Evolutionary conservation across 2,888 invertebrate species (phyloP).

Genomic region (Aethes cnicana): DNA sequence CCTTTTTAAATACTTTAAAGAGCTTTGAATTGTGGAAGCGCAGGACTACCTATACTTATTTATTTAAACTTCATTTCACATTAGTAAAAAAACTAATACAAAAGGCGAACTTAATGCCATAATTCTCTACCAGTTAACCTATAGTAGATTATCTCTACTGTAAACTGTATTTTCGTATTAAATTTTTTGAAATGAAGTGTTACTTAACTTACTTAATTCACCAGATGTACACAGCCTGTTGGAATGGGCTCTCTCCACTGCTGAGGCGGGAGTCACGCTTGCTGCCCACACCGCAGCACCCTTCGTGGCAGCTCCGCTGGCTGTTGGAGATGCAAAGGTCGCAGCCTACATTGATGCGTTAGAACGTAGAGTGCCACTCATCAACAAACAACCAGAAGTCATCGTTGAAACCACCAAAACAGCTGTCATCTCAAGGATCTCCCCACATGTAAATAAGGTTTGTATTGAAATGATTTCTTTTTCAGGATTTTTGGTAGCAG

Average conservation of each 20-base stretch:
- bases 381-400: constrained; percentile 85
- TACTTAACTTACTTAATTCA: neutral
- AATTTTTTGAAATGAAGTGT: no score
- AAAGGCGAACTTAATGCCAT: no score
- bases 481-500: no score
- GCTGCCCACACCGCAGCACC: constrained; percentile 85
- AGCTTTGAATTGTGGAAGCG: no score
- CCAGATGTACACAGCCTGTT: constrained; percentile 84
- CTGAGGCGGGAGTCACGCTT: constrained; percentile 84
- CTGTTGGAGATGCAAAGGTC: constrained; percentile 84
- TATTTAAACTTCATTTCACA: no score
- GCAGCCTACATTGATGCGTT: constrained; percentile 85
- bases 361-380: constrained; percentile 85
- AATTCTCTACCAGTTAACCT: no score
- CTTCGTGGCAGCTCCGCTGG: constrained; percentile 75
- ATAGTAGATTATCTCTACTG: no score
- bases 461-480: no score
- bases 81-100: no score
- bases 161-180: no score
- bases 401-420: constrained; percentile 81
- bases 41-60: no score
- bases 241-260: constrained; percentile 86
- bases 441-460: constrained; percentile 80
- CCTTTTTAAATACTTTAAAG: no score
- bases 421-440: constrained; percentile 80